Percentiles rank a stretch among this genome's conserved stretches.
phyloP scores from a whole-genome alignment of 2,888 invertebrate species.

The Seira ritae region DNA sequence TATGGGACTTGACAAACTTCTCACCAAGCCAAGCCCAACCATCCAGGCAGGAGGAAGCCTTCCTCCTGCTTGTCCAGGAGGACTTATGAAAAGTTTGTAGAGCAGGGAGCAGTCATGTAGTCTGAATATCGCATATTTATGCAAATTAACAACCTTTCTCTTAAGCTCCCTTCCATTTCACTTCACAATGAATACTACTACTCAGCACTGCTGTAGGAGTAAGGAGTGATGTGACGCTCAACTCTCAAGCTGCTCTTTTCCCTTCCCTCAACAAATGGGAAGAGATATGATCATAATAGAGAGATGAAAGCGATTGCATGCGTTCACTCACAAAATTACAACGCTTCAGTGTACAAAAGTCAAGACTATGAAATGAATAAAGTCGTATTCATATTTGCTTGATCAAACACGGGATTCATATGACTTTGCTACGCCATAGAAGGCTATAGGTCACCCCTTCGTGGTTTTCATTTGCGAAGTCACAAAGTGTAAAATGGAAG shows the following conservation, averaged over 20 bases:
- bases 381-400: background rate
- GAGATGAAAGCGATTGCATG: constrained; percentile 8
- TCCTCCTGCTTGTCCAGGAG: background rate
- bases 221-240: background rate
- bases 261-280: background rate
- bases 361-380: background rate
- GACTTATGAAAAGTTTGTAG: background rate
- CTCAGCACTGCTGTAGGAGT: no score
- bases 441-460: background rate
- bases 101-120: background rate
- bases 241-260: constrained; percentile 10
- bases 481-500: constrained; percentile 46
- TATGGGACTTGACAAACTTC: constrained; percentile 16
- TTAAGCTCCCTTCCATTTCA: background rate
- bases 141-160: constrained; percentile 52
- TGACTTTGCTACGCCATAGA: no score
- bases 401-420: constrained; percentile 11
- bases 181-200: constrained; percentile 20
- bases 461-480: constrained; percentile 24
- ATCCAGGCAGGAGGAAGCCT: no score
- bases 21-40: background rate
- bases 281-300: background rate
- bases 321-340: constrained; percentile 13
- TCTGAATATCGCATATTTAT: constrained; percentile 44
- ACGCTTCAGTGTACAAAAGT: background rate